phyloP scores from a whole-genome alignment of 2,888 invertebrate species.

The Drosophila anceps region DNA sequence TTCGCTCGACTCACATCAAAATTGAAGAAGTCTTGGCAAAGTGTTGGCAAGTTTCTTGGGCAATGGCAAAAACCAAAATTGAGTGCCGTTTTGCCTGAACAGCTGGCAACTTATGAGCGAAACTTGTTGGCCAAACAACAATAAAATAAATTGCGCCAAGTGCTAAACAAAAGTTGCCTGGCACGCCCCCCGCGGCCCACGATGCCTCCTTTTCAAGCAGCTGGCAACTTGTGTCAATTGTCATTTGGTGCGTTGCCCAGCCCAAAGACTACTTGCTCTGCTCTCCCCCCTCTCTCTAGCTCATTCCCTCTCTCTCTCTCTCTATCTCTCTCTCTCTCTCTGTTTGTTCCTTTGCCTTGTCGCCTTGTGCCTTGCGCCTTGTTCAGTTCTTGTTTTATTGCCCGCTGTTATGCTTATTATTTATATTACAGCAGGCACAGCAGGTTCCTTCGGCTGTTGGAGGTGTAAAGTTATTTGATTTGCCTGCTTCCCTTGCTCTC shows the following conservation, averaged over 20 bases:
- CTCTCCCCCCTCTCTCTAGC: too few species aligned
- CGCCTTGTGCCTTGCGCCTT: slow-evolving; percentile 42
- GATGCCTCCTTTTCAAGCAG: background rate
- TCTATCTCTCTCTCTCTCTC: too few species aligned
- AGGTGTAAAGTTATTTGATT: slow-evolving; percentile 71
- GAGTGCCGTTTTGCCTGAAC: slow-evolving; percentile 70
- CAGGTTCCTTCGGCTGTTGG: slow-evolving; percentile 23
- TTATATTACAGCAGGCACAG: slow-evolving; percentile 65
- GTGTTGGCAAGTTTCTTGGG: slow-evolving; percentile 62
- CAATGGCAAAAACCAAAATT: slow-evolving; percentile 63
- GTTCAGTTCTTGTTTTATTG: slow-evolving; percentile 61
- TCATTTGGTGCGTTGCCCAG: slow-evolving; percentile 62
- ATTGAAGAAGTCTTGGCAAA: slow-evolving; percentile 27
- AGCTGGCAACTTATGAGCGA: slow-evolving; percentile 72
- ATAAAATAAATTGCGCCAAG: slow-evolving; percentile 80
- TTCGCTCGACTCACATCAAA: background rate
- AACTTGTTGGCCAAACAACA: slow-evolving; percentile 80
- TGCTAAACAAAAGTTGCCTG: slow-evolving; percentile 57
- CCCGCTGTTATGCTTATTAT: slow-evolving; percentile 71
- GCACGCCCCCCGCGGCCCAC: background rate
- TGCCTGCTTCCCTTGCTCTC: background rate
- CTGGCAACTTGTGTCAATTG: slow-evolving; percentile 73
- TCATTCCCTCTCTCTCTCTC: too few species aligned
- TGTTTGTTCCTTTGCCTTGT: slow-evolving; percentile 5
- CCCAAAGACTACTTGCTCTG: slow-evolving; percentile 19